Percentiles rank a stretch among this genome's conserved stretches.
These are phyloP conservation scores for Poeciliopsis turrubarensis DNA, from an alignment of 2,113 vertebrate genomes.

Conservation along the genomic window DNA sequence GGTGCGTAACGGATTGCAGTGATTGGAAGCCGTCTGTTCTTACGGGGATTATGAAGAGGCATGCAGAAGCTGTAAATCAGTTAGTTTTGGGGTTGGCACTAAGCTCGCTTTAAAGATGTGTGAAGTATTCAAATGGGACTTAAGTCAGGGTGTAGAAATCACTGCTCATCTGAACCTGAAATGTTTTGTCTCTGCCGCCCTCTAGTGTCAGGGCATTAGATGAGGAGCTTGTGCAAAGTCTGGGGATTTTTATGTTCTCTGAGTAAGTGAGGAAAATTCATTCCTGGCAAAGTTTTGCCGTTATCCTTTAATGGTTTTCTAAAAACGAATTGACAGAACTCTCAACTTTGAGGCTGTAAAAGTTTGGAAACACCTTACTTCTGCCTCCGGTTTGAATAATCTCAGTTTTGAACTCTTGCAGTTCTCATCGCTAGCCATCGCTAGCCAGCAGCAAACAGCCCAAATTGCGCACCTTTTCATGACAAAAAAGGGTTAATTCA, in stretches of 20 bases:
- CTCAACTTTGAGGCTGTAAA: too few species aligned
- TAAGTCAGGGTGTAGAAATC: conserved; percentile 21
- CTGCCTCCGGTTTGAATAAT: conserved; percentile 3
- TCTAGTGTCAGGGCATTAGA: conserved; percentile 50
- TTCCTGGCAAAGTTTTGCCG: too few species aligned
- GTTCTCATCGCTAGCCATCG: neutral
- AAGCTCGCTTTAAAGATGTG: conserved; percentile 5
- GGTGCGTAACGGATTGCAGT: conserved; percentile 16
- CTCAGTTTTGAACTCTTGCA: conserved; percentile 8
- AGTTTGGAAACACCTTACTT: neutral
- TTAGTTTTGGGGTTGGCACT: conserved; percentile 12
- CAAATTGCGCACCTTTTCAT: conserved; percentile 12
- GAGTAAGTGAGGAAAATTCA: too few species aligned
- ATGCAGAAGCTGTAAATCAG: neutral
- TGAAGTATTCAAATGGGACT: conserved; percentile 10
- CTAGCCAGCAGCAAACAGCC: conserved; percentile 1
- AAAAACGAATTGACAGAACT: too few species aligned
- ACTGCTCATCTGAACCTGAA: neutral
- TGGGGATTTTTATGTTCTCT: too few species aligned
- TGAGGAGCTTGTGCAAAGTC: neutral
- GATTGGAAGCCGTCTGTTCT: neutral
- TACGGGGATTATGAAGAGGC: conserved; percentile 17
- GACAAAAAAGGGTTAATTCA: conserved; percentile 17
- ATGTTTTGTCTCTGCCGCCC: conserved; percentile 54
- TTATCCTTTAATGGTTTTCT: too few species aligned